Base-by-base conservation (phyloP, 1,140 invertebrate genomes). In the Atopsyche davidsoni region DNA sequence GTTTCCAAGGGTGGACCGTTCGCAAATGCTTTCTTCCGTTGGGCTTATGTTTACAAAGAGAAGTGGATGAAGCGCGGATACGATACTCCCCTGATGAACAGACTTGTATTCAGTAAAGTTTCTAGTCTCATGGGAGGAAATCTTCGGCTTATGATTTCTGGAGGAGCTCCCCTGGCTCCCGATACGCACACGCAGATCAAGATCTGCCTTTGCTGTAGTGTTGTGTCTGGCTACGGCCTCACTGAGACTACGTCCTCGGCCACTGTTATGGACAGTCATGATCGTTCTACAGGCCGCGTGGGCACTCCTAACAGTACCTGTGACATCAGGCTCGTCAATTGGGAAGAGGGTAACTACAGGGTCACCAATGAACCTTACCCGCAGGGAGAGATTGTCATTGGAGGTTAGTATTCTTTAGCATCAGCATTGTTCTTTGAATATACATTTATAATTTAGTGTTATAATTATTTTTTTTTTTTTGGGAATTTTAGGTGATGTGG, bases 161-260 rank as follows among this genome's bases (percentile, higher is more conserved):
- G 96, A 43, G 95, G 95, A 53, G 96, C 96, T 24, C 95, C 95
- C 16, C 75, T 99, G 0, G 90, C 90, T n/a, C 81, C 91, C 2
- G 92, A 97, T 62, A 98, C 95, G 6, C 95, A 99, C 63, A 81
- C 86, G 60, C 95, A 97, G 67, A 90, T 97, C 58, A 87, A 94
- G 65, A 83, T 90, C 47, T 96, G 92, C 65, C 79, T 99, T 17
- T 96, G 92, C 65, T 85, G 89, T 34, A 85, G 86, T 35, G 81
- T 98, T 17, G 81, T 90, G 39, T 92, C 96, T 66, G 96, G 96
- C 36, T 99, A 99, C 73, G 96, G 96, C 4, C 79, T 98, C 24
- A 99, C 96, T 1, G 96, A 99, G 79, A 97, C 94, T 7, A 89
- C 87, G 58, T 95, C 92, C 2, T 92, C 87, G 62, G 92, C 90